Base-by-base conservation (phyloP, 2,888 invertebrate species). In the Hymenopus coronatus region DNA sequence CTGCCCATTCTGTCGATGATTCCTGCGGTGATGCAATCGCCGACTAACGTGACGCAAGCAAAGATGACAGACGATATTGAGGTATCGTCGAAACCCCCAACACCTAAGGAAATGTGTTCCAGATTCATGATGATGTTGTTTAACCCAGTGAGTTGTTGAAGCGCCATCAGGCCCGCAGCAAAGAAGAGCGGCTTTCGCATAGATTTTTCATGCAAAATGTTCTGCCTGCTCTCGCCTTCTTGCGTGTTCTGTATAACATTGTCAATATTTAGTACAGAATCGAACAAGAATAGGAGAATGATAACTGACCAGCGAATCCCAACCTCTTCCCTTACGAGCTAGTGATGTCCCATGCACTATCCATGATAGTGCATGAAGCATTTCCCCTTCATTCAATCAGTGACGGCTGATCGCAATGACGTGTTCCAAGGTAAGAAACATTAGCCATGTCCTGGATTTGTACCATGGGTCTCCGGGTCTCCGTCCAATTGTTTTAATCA, bases 121-220 rank as follows among this genome's bases (percentile, higher is more conserved):
- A 70, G 0, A 20, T 70, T 70, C 54, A 70, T 70, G 54, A 14
- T 2, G 20, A 70, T 20, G 15, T 15, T 70, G 20, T 20, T 14
- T 3, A 97, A 96, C 0, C 97, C 97, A 0, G 96, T 96, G 90
- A 97, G 94, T 93, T 98, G 98, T 92, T 98, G 98, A 93, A 98
- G 97, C 91, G 95, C 94, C 88, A 97, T 96, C 90, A 98, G 94
- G 8, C 96, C 95, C 91, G 96, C 95, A 0, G 96, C 96, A 88
- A 97, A 95, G 91, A 97, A 94, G 92, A 98, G 95, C 0, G 97
- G 97, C 92, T 96, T 96, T 91, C 96, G 95, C 92, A 97, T 96
- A 40, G 96, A 95, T 1, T 3, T 25, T 12, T 89, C 89, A 2
- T 89, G 30, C 46, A 91, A 40, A 33, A 91, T 89, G n/a, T 90